Evolutionary conservation across 2,888 invertebrate species (phyloP).

Genomic region (Cinara cedri): DNA sequence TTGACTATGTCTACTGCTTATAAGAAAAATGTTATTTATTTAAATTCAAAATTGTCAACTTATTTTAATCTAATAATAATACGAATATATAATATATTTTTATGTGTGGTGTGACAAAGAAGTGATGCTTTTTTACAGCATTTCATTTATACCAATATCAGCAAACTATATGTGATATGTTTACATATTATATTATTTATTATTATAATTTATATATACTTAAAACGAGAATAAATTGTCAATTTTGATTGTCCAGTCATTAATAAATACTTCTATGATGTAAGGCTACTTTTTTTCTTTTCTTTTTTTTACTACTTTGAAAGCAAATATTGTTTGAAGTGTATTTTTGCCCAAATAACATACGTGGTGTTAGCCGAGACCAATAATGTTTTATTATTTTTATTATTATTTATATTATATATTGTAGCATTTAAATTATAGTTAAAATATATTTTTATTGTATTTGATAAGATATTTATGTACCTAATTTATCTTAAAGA

Average conservation of each 20-base stretch:
- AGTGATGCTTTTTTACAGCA: conserved; percentile 18
- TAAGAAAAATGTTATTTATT: conserved; percentile 20
- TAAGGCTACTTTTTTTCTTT: conserved; percentile 23
- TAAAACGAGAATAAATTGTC: conserved; percentile 14
- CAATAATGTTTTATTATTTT: conserved; percentile 30
- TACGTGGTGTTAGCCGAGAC: conserved; percentile 1
- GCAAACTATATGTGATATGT: conserved; percentile 24
- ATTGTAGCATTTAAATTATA: conserved; percentile 25
- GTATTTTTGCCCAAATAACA: conserved; percentile 24
- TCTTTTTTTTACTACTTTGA: conserved; percentile 13
- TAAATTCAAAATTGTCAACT: background rate
- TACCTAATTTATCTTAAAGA: conserved; percentile 32
- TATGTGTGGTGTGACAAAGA: background rate
- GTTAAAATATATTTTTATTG: conserved; percentile 47
- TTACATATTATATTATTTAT: conserved; percentile 19
- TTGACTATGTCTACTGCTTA: background rate
- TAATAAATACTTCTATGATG: conserved; percentile 22
- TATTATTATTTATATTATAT: background rate
- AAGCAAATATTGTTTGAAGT: conserved; percentile 7
- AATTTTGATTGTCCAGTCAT: conserved; percentile 30
- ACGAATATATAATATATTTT: background rate
- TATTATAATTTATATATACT: conserved; percentile 28
- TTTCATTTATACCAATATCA: conserved; percentile 20
- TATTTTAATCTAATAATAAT: background rate
- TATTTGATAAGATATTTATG: conserved; percentile 29